Conservation (phyloP, 2,113 vertebrate genomes). For the Charina bottae region DNA sequence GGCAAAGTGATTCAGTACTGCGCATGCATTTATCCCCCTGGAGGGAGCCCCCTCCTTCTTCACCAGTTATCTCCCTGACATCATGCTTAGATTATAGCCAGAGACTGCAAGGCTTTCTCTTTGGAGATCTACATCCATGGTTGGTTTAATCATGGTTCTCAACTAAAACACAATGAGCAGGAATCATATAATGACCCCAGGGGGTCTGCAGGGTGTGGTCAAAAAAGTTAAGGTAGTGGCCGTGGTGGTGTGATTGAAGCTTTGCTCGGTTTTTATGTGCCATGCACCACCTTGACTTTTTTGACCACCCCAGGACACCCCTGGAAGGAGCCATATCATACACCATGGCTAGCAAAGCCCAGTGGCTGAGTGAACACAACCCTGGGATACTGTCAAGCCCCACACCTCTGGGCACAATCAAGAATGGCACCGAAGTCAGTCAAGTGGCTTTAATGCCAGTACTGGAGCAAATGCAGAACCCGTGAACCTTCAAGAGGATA, state of each 20-base stretch:
- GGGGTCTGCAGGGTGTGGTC: not conserved
- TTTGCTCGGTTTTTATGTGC: not conserved
- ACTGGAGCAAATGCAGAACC: too few species aligned
- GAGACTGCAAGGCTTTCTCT: not conserved
- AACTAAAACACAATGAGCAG: not conserved
- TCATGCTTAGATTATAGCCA: too few species aligned
- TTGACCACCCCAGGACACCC: not conserved
- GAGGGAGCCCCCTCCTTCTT: too few species aligned
- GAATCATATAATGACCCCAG: not conserved
- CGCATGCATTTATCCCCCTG: too few species aligned
- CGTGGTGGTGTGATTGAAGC: not conserved
- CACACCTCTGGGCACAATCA: too few species aligned
- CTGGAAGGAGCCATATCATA: not conserved
- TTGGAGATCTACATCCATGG: not conserved
- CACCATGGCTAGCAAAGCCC: not conserved
- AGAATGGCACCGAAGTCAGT: too few species aligned
- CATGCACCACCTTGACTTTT: not conserved
- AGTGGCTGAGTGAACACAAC: too few species aligned
- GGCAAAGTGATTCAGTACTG: too few species aligned
- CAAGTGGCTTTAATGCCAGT: too few species aligned
- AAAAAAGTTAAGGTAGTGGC: not conserved
- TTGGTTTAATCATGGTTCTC: not conserved
- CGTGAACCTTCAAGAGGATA: too few species aligned
- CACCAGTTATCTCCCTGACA: too few species aligned
- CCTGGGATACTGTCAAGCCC: too few species aligned